Base-by-base conservation (phyloP, 2,113 vertebrate species). In the Spilogale gracilis region DNA sequence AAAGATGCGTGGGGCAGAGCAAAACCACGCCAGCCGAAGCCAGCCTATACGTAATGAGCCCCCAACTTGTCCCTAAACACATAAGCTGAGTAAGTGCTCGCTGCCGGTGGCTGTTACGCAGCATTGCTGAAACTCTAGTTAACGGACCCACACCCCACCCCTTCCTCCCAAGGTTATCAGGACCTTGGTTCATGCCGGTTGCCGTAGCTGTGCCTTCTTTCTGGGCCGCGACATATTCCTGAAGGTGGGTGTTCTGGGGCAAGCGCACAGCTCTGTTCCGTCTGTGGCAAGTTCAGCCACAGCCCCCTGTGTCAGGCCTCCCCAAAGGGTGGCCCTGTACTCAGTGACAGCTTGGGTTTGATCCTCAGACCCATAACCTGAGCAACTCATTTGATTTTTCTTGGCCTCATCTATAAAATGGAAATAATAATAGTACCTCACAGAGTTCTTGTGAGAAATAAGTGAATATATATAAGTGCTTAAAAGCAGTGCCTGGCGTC, bases 371-470 rank as follows among this genome's bases (percentile, higher is more conserved):
- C 52, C 25, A 50, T 65, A 88, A 71, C 85, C 63, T 60, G 48
- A 60, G 5, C 14, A 61, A 32, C 67, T 96, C 81, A 91, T 76
- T 87, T 87, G 30, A 50, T 91, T 48, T 88, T 83, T 86, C 67
- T 81, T 78, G 67, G 65, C 56, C 38, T 89, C 54, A 63, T 71
- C n/a, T 91, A 27, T 82, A 91, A 95, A 81, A 85, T 73, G 21
- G 82, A 93, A 96, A 88, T 48, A 79, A 88, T 83, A 93, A 27
- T 3, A 67, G 27, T 38, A 16, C 45, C 81, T 94, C 65, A 43
- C 17, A 69, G 78, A 32, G 38, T 81, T 97, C 54, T 88, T 96
- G 12, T 65, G 48, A 96, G 89, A 96, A 91, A 43, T 85, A 87
- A 80, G 30, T 74, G 63, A 87, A 87, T 80, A 52, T 6, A 27